phyloP scores from a whole-genome alignment of 1,140 invertebrate species.

The Heliconius melpomene region DNA sequence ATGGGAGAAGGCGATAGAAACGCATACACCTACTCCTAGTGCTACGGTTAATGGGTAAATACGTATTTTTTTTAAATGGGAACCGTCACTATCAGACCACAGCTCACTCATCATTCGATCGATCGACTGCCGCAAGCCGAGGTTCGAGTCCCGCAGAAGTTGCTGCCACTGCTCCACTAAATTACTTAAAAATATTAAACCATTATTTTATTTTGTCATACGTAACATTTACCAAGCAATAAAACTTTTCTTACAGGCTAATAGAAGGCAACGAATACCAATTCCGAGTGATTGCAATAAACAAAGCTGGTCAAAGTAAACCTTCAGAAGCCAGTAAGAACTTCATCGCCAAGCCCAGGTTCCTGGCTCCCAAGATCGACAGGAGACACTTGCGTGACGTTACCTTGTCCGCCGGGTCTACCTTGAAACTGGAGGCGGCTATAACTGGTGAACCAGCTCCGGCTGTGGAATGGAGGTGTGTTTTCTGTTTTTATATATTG shows the following conservation, averaged over 20 bases:
- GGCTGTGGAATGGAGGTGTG: constrained; percentile 91
- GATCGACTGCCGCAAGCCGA: too few relatives aligned
- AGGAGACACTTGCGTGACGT: constrained; percentile 93
- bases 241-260: background rate
- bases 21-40: constrained; percentile 85
- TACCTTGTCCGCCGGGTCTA: constrained; percentile 93
- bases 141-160: too few relatives aligned
- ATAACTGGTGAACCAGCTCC: constrained; percentile 96
- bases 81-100: too few relatives aligned
- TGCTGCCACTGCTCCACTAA: too few relatives aligned
- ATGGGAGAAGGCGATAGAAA: constrained; percentile 95
- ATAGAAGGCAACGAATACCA: constrained; percentile 96
- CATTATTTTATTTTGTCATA: too few relatives aligned
- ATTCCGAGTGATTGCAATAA: constrained; percentile 97
- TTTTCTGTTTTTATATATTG: background rate
- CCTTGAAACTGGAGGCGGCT: constrained; percentile 95
- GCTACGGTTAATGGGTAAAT: constrained; percentile 88
- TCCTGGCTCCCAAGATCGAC: constrained; percentile 97
- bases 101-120: too few relatives aligned
- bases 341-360: constrained; percentile 95
- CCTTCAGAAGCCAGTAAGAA: constrained; percentile 95
- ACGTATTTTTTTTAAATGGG: background rate
- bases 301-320: constrained; percentile 96
- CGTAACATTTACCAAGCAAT: too few relatives aligned
- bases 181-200: too few relatives aligned